Percentiles rank a stretch among this genome's conserved stretches.
These are phyloP conservation scores for Aselliscus stoliczkanus DNA, from an alignment of 2,797 vertebrate species.

Conservation along the genomic window DNA sequence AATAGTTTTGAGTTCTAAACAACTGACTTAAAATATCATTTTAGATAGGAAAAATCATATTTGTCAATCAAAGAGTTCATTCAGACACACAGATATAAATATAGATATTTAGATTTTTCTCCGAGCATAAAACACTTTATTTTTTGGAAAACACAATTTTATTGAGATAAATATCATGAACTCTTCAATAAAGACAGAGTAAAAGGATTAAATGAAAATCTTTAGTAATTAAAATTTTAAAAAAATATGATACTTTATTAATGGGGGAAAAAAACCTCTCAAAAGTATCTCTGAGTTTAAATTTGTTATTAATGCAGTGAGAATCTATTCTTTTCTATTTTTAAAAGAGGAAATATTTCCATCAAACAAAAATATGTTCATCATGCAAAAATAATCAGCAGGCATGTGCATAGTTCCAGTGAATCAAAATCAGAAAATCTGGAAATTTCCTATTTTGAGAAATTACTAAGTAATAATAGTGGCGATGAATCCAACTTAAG, in stretches of 20 bases:
- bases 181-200: background rate
- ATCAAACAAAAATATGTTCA: conserved; percentile 19
- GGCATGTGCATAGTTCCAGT: background rate
- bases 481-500: background rate
- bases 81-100: background rate
- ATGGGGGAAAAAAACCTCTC: background rate
- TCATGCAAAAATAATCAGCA: background rate
- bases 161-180: background rate
- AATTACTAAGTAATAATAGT: conserved; percentile 27
- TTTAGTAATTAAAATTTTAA: background rate
- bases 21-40: background rate
- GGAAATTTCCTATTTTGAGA: conserved; percentile 19
- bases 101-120: background rate
- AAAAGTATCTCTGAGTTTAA: background rate
- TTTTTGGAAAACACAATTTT: background rate
- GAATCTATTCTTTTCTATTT: background rate
- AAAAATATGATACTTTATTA: background rate
- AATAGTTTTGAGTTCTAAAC: background rate
- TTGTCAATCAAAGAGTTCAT: background rate
- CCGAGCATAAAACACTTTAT: background rate
- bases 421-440: conserved; percentile 9
- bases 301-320: background rate
- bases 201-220: conserved; percentile 2
- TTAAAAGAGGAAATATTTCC: conserved; percentile 24
- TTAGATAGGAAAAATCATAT: background rate